Conservation (phyloP, 2,113 vertebrate species). For the Toxostoma redivivum region DNA sequence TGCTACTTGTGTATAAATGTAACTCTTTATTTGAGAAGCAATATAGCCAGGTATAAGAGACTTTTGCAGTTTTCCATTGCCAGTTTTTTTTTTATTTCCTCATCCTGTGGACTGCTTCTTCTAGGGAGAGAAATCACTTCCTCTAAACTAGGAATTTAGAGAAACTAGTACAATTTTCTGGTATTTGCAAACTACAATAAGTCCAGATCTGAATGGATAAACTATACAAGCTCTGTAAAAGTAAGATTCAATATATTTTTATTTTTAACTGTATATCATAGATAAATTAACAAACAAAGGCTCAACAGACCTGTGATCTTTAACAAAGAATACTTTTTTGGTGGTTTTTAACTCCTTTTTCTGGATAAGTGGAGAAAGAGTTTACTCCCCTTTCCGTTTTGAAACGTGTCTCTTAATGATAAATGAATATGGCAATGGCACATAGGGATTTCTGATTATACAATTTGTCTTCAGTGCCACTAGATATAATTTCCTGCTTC, state of each 20-base stretch:
- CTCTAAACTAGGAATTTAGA: not conserved
- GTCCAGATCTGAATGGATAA: not conserved
- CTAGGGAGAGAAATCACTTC: not conserved
- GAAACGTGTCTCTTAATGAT: not conserved
- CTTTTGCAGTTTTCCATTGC: not conserved
- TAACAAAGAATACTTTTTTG: not conserved
- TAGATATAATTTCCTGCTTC: not conserved
- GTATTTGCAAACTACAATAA: not conserved
- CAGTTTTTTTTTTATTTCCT: not conserved
- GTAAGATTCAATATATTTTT: not conserved
- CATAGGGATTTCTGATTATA: not conserved
- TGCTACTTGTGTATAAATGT: not conserved
- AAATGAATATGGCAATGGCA: slow-evolving; percentile 26
- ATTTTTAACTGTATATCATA: not conserved
- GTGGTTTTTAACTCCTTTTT: not conserved
- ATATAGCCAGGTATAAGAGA: not conserved
- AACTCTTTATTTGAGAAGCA: not conserved
- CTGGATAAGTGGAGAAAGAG: not conserved
- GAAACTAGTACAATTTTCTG: not conserved
- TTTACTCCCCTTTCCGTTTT: not conserved
- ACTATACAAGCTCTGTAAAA: not conserved
- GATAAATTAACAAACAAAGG: not conserved
- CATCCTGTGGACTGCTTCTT: not conserved
- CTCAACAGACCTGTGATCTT: not conserved
- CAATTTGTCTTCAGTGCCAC: slow-evolving; percentile 1